Evolutionary conservation across 2,888 invertebrate species (phyloP), one percentile per base, ranked within the genome.

Genomic region (Acrobasis repandana): DNA sequence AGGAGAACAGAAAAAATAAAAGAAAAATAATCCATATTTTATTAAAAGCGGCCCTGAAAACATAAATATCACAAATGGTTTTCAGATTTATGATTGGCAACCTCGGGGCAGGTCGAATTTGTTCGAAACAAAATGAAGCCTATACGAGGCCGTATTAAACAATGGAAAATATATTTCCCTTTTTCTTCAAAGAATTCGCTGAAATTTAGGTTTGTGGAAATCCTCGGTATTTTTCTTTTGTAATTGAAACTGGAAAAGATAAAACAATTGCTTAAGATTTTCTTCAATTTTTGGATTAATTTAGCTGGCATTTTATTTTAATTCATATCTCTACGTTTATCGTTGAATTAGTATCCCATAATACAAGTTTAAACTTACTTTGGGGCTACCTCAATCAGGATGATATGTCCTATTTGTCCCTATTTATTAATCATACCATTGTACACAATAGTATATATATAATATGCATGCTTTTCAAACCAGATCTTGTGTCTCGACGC

Each of bases 141-240:
- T 20, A 11, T 38, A 18, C 16, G 14, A 16, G 18, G 18, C 18
- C 18, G n/a, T 38, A 10, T 18, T 43, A 38, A 36, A 54, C 54
- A 54, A 54, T 38, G 15, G 54, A 54, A 38, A 38, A 50, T 50
- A 18, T 9, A 18, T 50, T 50, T 50, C 11, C 11, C 5, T 14
- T 50, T 50, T 50, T 2, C 20, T 50, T 50, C 1, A 50, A 20
- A 50, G 50, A 6, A 28, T 14, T 20, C 20, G 0, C 18, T 18
- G 20, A 14, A 50, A 50, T 20, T 18, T 2, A 50, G 20, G 14
- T 43, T 43, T 43, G n/a, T n/a, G n/a, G 11, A n/a, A 10, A 43
- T 43, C 43, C 43, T 43, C 11, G 43, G 43, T 43, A n/a, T n/a
- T 43, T 43, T n/a, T 14, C 14, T 6, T 38, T 43, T 43, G 43